phyloP scores from a whole-genome alignment of 2,113 vertebrate genomes.

The Plecturocebus donacophilus region DNA sequence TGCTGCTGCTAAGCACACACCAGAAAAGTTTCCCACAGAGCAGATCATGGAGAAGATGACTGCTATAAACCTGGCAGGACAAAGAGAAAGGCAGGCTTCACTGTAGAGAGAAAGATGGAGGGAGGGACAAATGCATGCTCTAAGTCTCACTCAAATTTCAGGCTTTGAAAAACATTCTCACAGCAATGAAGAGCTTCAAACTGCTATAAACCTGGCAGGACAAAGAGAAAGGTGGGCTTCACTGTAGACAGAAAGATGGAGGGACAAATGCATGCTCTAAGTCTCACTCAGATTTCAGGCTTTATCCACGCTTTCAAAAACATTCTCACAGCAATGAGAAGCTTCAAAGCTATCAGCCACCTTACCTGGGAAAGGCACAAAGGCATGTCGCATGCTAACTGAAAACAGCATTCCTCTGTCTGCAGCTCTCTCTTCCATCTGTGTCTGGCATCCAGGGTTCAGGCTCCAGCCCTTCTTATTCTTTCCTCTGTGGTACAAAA shows the following conservation, averaged over 20 bases:
- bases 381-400: constrained; percentile 97
- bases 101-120: neutral
- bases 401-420: constrained; percentile 88
- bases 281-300: neutral
- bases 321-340: neutral
- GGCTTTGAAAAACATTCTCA: no score
- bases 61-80: neutral
- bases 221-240: neutral
- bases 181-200: no score
- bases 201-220: neutral
- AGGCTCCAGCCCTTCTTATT: constrained; percentile 52
- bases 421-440: constrained; percentile 64
- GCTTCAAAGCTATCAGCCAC: neutral
- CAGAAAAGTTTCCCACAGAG: neutral
- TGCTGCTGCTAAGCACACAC: neutral
- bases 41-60: neutral
- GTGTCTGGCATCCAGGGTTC: constrained; percentile 1
- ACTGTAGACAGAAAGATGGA: neutral
- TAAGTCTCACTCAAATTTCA: neutral
- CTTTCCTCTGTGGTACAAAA: constrained; percentile 76
- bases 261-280: neutral
- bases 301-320: constrained; percentile 23
- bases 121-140: neutral
- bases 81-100: neutral
- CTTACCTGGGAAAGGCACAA: constrained; percentile 95